Evolutionary conservation across 2,797 vertebrate species (phyloP), one percentile per base, ranked within the genome.

Genomic region (Gymnopithys bicolor): DNA sequence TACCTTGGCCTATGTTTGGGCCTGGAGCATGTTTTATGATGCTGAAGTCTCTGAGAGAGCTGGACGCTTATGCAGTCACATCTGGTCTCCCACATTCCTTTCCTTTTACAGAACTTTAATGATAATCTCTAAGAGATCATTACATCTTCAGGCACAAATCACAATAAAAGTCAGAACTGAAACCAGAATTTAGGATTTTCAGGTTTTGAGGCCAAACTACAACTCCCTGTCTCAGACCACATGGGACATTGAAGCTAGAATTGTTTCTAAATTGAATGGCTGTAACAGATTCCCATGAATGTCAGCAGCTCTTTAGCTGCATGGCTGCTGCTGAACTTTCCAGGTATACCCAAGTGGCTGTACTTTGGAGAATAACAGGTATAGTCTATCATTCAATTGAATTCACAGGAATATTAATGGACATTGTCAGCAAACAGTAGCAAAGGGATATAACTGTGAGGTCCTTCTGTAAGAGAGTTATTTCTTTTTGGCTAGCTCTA

Each of bases 261-360:
- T 69, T 87, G 89, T 89, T 94, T 93, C 89, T 92, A 70, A 86
- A 91, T 74, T 73, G 95, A 92, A 93, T 91, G 84, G 48, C 76
- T 94, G 69, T 92, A 94, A 76, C 89, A 96, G 87, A 92, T 94
- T 94, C 82, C 70, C 74, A 75, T 84, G 91, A 94, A 94, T 94
- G 92, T 96, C 92, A 95, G 92, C 94, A 96, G 84, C 92, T 96
- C 84, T 96, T 97, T 92, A 94, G 79, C 91, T 95, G 91, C 94
- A 84, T 90, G 92, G 78, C 82, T 94, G 91, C 94, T 88, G 87
- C 87, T 96, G 94, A 96, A 86, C 84, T 96, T 96, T 93, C 39
- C 89, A 93, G 95, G 84, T 92, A 69, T 70, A 55, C 92, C 75
- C 94, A 81, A 84, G 76, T 84, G 94, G 69, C 55, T 81, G 21